Evolutionary conservation across 2,113 vertebrate genomes (phyloP).

Genomic region (Candoia aspera): DNA sequence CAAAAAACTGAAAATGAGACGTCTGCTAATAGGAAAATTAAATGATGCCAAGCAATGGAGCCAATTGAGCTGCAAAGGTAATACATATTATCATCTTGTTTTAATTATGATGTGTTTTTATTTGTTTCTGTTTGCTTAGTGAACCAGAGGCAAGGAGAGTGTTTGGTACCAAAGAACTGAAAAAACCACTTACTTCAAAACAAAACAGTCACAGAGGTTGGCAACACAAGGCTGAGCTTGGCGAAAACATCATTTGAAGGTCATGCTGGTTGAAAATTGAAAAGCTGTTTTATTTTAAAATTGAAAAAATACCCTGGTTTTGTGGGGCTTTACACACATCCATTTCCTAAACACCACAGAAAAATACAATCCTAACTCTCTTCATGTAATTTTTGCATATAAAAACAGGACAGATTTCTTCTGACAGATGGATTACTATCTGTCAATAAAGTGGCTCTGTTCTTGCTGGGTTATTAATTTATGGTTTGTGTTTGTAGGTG

Average conservation of each 20-base stretch:
- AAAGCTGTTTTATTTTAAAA: conserved; percentile 9
- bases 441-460: conserved; percentile 19
- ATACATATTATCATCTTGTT: conserved; percentile 34
- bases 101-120: conserved; percentile 43
- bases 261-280: conserved; percentile 22
- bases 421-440: conserved; percentile 13
- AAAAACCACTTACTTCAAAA: conserved; percentile 32
- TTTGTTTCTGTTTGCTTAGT: conserved; percentile 38
- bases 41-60: conserved; percentile 31
- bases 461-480: conserved; percentile 2
- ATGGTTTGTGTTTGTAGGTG: conserved; percentile 6
- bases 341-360: conserved; percentile 15
- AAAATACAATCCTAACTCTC: conserved; percentile 1
- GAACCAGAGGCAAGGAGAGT: conserved; percentile 18
- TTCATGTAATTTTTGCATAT: conserved; percentile 8
- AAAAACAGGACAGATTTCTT: conserved; percentile 14
- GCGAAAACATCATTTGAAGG: conserved; percentile 22
- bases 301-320: background rate
- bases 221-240: conserved; percentile 25
- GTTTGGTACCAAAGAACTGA: conserved; percentile 26
- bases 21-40: conserved; percentile 33
- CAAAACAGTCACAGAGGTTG: conserved; percentile 31
- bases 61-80: conserved; percentile 37
- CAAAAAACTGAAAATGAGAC: conserved; percentile 20
- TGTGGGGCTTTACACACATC: background rate